Evolutionary conservation across 2,113 vertebrate species (phyloP).

Genomic region (Uria lomvia): DNA sequence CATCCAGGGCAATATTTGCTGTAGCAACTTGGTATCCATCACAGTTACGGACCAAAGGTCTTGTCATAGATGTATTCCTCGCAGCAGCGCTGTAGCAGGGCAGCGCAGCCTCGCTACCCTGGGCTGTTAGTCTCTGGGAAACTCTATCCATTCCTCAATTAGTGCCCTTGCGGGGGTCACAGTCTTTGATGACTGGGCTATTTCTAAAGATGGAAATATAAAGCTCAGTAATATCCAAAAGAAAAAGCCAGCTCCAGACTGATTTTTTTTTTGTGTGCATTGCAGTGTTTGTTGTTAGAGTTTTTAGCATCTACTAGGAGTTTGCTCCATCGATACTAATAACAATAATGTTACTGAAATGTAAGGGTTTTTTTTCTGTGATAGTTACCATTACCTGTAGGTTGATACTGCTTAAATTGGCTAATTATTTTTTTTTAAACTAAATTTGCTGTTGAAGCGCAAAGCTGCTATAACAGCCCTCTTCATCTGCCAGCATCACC

Average conservation of each 20-base stretch:
- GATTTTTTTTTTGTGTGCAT: neutral
- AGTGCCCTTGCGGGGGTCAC: neutral
- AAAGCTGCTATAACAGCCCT: neutral
- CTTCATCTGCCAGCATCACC: neutral
- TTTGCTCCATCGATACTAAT: neutral
- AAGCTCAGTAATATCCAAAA: neutral
- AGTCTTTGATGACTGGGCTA: conserved; percentile 12
- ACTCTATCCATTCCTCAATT: conserved; percentile 15
- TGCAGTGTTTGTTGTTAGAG: neutral
- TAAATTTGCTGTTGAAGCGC: neutral
- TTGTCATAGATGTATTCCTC: neutral
- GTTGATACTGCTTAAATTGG: neutral
- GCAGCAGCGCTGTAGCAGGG: neutral
- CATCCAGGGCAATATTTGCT: conserved; percentile 62
- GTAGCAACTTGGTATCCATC: conserved; percentile 62
- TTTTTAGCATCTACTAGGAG: neutral
- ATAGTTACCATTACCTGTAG: neutral
- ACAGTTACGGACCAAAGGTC: conserved; percentile 36
- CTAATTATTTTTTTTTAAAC: neutral
- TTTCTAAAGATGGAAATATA: neutral
- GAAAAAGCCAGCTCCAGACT: neutral
- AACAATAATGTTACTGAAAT: neutral
- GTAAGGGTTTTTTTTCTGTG: neutral
- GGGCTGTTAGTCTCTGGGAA: conserved; percentile 13
- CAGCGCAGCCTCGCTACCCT: neutral